Conservation (phyloP, 2,888 invertebrate species). For the Hemicrepidius hirtus region DNA sequence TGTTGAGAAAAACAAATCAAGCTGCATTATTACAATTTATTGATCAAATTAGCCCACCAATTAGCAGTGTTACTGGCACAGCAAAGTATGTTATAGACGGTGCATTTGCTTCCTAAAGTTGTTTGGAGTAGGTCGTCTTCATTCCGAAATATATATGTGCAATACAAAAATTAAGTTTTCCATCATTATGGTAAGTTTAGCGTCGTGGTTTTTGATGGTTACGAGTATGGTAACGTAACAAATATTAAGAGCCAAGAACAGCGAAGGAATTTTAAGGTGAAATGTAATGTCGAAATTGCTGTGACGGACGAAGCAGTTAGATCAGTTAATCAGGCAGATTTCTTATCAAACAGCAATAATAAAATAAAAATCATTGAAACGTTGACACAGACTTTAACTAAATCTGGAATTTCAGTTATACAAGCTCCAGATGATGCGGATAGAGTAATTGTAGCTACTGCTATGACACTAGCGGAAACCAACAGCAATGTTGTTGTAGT, state of each 20-base stretch:
- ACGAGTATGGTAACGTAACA: too few relatives aligned
- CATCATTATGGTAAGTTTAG: too few relatives aligned
- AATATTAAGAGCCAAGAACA: too few relatives aligned
- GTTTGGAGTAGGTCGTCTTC: too few relatives aligned
- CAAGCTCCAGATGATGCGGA: constrained; percentile 3
- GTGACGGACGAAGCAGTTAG: neutral
- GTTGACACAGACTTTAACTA: constrained; percentile 7
- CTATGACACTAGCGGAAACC: neutral
- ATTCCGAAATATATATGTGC: too few relatives aligned
- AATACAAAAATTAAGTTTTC: too few relatives aligned
- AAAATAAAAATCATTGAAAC: neutral
- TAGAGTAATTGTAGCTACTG: constrained; percentile 1
- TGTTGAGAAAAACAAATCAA: neutral
- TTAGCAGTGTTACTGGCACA: neutral
- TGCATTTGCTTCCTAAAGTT: neutral
- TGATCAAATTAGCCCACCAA: neutral
- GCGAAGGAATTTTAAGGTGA: too few relatives aligned
- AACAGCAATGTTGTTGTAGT: neutral
- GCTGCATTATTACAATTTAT: neutral
- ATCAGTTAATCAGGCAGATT: neutral
- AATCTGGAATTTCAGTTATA: neutral
- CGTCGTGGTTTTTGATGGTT: too few relatives aligned
- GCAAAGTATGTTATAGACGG: neutral
- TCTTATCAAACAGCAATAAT: constrained; percentile 14
- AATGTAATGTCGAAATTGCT: constrained; percentile 16